Base-by-base conservation (phyloP, 2,113 vertebrate genomes). In the Microcebus jonahi region DNA sequence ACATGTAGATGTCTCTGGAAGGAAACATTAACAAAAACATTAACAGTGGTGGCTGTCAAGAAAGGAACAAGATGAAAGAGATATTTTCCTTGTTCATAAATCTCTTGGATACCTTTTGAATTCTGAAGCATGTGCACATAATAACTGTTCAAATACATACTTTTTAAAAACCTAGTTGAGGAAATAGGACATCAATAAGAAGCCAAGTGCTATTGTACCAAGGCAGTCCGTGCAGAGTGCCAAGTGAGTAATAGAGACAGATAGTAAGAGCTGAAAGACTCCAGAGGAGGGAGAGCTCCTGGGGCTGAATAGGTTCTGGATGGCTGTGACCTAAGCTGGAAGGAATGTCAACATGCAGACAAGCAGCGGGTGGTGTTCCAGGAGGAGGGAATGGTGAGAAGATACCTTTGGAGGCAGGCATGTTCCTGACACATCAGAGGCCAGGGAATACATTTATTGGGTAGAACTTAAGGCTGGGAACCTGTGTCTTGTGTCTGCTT, bases 261-360 rank as follows among this genome's bases (percentile, higher is more conserved):
- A 20, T 4, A 34, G 59, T 5, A 65, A 42, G 53, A 65, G 83
- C 31, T 21, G 10, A 45, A 25, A 53, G 90, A 70, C 42, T 65
- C 63, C 57, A 73, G 57, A 61, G 36, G 67, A 65, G 14, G 63
- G 80, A 45, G 39, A 25, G 50, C 36, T 48, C 18, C 39, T 6
- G 2, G 65, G 68, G 27, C 36, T 42, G 36, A n/a, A 34, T 48
- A 39, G 85, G 36, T 88, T 80, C 84, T 92, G 65, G 92, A 71
- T 80, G 67, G 39, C 88, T 61, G 27, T 96, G 96, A 94, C 71
- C 86, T 96, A 59, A 91, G 61, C 88, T 75, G 86, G 88, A 79
- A 95, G 77, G 77, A 89, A 86, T 53, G 67, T 86, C 61, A 88
- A 61, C 65, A 17, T 2, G n/a, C 48, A 82, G 79, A 48, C 36